Base-by-base conservation (phyloP, 2,888 invertebrate genomes). In the Epirrhoe tristata region DNA sequence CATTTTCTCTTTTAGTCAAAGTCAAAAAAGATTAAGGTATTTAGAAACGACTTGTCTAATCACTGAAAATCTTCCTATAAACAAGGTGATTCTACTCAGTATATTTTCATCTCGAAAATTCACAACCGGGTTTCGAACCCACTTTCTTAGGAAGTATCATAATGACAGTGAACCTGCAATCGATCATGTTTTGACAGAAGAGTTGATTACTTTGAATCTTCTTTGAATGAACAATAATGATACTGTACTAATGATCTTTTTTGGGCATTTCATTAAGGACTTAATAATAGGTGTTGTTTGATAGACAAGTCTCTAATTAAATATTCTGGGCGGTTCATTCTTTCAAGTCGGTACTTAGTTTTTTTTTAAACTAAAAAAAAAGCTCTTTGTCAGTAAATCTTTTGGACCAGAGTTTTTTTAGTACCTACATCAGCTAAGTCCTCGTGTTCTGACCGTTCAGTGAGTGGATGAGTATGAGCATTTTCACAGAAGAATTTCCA, bases 231-330 rank as follows among this genome's bases (percentile, higher is more conserved):
- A 16, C 16, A 3, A 7, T 48, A 48, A 48, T 48, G 48, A 48
- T 48, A 48, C 48, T 48, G 6, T 12, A 16, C 48, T 48, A 48
- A 48, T 48, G 48, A 48, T 6, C 16, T 48, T 48, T 48, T 43
- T 43, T 48, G 6, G 48, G 48, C 7, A 14, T 5, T 16, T 48
- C 48, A 48, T 48, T 48, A n/a, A 48, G 14, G 48, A 16, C 48
- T 48, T 48, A 16, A 48, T 48, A 48, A 48, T 6, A 1, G 46
- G 14, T 7, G 48, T 14, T 48, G 16, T 48, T 16, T 48, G 48
- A 48, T 14, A 48, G 48, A 16, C 39, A 43, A 43, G 39, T 12
- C 12, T 7, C 7, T 43, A 43, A 43, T 43, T 43, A 43, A 12
- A 43, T 43, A 12, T 12, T 12, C 39, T 43, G 39, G 39, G 12